Conservation (phyloP, 2,113 vertebrate genomes). For the Dasyurus viverrinus region DNA sequence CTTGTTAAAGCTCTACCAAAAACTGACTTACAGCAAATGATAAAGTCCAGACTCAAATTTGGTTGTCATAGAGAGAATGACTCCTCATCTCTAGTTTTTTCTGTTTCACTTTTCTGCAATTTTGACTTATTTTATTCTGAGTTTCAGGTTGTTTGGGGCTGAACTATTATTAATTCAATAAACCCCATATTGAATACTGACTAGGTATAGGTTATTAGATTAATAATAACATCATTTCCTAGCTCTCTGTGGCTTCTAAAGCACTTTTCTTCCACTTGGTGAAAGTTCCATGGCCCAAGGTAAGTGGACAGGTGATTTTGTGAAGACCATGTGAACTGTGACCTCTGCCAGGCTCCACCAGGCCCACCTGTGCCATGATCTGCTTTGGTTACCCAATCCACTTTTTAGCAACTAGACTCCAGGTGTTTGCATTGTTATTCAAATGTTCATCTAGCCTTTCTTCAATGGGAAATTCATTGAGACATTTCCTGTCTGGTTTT, state of each 20-base stretch:
- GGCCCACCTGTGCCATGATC: neutral
- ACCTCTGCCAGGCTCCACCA: neutral
- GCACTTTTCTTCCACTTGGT: neutral
- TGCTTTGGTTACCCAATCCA: neutral
- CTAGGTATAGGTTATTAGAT: neutral
- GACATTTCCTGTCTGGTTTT: neutral
- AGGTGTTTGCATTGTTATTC: neutral
- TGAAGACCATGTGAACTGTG: neutral
- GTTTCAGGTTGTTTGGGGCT: neutral
- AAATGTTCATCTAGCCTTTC: neutral
- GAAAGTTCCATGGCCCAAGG: neutral
- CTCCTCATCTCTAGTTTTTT: neutral
- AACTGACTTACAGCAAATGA: neutral
- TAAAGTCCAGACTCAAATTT: neutral
- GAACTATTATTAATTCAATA: neutral
- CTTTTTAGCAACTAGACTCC: neutral
- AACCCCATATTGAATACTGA: neutral
- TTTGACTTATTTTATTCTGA: neutral
- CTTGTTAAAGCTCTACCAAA: neutral
- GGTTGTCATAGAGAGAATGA: neutral
- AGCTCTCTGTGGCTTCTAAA: neutral
- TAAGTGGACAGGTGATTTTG: neutral
- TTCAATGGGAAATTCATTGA: neutral
- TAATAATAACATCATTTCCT: neutral
- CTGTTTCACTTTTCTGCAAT: neutral